These are phyloP conservation scores for Coronaproctus castanopsis DNA, from an alignment of 2,888 invertebrate species.

Conservation along the genomic window DNA sequence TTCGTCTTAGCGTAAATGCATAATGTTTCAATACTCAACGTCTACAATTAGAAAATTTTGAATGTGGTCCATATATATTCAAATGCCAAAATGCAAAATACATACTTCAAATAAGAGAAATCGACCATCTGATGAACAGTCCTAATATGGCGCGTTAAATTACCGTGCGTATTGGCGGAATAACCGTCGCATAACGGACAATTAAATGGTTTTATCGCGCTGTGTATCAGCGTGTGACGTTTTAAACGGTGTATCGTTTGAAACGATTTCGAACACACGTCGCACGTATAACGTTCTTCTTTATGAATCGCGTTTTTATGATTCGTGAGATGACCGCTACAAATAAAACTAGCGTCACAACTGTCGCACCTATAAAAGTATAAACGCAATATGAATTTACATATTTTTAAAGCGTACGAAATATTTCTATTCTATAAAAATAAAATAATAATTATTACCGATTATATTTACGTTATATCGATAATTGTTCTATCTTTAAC, in stretches of 20 bases:
- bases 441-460: no score
- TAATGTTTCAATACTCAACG: no score
- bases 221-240: constrained; percentile 5
- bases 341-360: constrained; percentile 4
- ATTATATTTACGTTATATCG: no score
- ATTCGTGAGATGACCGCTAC: constrained; percentile 5
- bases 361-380: constrained; percentile 1
- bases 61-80: no score
- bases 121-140: constrained; percentile 8
- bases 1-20: no score
- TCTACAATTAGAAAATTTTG: no score
- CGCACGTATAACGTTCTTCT: constrained; percentile 4
- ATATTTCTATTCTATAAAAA: no score
- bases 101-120: constrained; percentile 9
- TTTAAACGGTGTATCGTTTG: constrained; percentile 2
- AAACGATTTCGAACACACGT: constrained; percentile 5
- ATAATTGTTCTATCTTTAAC: no score
- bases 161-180: constrained; percentile 5
- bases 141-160: constrained; percentile 6
- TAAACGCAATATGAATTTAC: neutral
- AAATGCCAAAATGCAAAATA: no score
- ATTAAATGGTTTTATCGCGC: constrained; percentile 2
- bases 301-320: constrained; percentile 4
- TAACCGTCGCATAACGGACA: constrained; percentile 7
- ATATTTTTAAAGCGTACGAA: no score